Evolutionary conservation across 1,140 invertebrate genomes (phyloP), one percentile per base, ranked within the genome.

Genomic region (Drosophila obscura): DNA sequence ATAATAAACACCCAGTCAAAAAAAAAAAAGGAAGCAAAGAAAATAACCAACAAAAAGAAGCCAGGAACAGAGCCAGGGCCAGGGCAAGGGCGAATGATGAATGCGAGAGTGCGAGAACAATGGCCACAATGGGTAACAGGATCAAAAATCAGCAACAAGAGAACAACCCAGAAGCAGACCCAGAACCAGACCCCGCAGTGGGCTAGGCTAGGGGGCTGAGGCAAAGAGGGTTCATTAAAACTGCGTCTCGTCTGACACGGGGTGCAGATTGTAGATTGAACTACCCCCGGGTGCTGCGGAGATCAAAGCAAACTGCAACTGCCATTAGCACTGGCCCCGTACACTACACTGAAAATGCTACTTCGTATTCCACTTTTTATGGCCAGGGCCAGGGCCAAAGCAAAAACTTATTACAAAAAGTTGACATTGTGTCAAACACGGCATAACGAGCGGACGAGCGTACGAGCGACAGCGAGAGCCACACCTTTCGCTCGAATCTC

Each of bases 361-460:
- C 24, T 24, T 35, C 52, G 49, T 44, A 55, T 62, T 24, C 39
- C 44, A 52, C 62, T 69, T 67, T 76, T 62, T 76, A 56, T 59
- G 53, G 53, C 43, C 6, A 16, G 41, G 61, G 50, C 31, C 55
- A 46, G 41, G 57, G 50, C 31, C 55, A 52, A 46, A 41, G 35
- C 61, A 43, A 56, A 87, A 88, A 87, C 83, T 87, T 87, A 87
- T 87, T 87, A 88, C 72, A 79, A 65, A 77, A 83, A 88, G 83
- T 82, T 87, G 82, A 87, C 82, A 87, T 87, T 87, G 82, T 87
- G 82, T 87, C 82, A 88, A 87, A 87, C 83, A 87, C 75, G 75
- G 74, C 80, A 81, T 87, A 87, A 87, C 82, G 82, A 85, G 77
- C 58, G 60, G 15, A 57, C 59, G 46, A 69, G 63, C 4, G 9